phyloP scores from a whole-genome alignment of 2,888 invertebrate species.

The Catotricha subobsoleta region DNA sequence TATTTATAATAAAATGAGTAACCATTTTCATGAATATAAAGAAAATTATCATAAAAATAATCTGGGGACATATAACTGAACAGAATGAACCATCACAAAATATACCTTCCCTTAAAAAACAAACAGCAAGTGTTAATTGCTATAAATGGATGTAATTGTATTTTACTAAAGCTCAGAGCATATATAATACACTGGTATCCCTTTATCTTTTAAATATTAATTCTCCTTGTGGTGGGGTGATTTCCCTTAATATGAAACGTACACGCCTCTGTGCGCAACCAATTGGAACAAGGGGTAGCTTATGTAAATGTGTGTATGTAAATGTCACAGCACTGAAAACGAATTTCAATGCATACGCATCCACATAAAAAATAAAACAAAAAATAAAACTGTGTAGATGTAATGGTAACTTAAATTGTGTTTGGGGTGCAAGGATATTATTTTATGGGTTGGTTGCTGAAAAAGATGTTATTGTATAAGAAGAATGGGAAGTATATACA shows the following conservation, averaged over 20 bases:
- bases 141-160: constrained; percentile 32
- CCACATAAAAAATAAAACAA: not conserved
- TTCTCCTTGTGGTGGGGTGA: not conserved
- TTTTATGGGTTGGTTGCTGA: not conserved
- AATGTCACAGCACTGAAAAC: too few species aligned
- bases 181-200: constrained; percentile 2
- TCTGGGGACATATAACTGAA: constrained; percentile 2
- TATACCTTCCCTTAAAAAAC: constrained; percentile 12
- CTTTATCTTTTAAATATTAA: constrained; percentile 3
- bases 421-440: not conserved
- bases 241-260: not conserved
- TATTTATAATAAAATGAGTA: too few species aligned
- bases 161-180: constrained; percentile 1
- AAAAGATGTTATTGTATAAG: not conserved
- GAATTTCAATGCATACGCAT: too few species aligned
- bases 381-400: not conserved
- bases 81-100: too few species aligned
- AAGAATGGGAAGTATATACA: not conserved
- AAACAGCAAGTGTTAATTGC: constrained; percentile 32
- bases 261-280: constrained; percentile 15
- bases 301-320: too few species aligned
- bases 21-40: too few species aligned
- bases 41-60: constrained; percentile 6
- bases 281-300: constrained; percentile 16
- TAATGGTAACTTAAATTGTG: not conserved